Evolutionary conservation across 1,140 invertebrate species (phyloP), one percentile per base, ranked within the genome.

Genomic region (Agrypnia vestita): DNA sequence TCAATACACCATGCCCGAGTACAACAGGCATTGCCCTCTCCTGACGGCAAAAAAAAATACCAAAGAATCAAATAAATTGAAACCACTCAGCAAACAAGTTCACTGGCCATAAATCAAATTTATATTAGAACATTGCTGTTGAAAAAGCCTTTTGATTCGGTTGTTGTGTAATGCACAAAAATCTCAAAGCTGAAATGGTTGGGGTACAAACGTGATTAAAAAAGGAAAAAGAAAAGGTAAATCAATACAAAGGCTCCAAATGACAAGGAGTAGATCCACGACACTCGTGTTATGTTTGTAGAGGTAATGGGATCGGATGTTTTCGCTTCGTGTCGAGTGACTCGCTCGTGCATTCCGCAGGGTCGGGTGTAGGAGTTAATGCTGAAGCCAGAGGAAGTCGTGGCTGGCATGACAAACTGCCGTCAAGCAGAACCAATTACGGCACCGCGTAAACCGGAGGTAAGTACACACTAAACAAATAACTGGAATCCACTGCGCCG

Each of bases 401-500:
- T 21, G 61, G 61, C 61, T 73, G 49, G 80, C 80, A 81, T 81
- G 80, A 78, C 76, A 81, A 81, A 78, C 76, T 44, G 76, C 78
- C 80, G 80, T 81, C 80, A 81, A 81, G 76, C 80, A 77, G 62
- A 81, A 75, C 80, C 80, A 81, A 81, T 81, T 81, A 81, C 76
- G 43, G 72, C 47, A 56, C 47, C 51, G 51, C 25, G 69, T 51
- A 74, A 67, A 61, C 49, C 43, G 64, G 46, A 71, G 62, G 47
- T 25, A 47, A 55, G 47, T 51, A 77, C 49, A 61, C 35, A 43
- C 35, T 44, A 64, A 64, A 67, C 53, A 80, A 80, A 64, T 76
- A 64, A 76, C 67, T 73, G 61, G 72, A 80, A 80, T 80, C 72
- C 75, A 49, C 8, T 13, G 51, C 46, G 69, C 51, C 62, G 76